phyloP scores from a whole-genome alignment of 2,888 invertebrate species.

The Tetragonisca angustula region DNA sequence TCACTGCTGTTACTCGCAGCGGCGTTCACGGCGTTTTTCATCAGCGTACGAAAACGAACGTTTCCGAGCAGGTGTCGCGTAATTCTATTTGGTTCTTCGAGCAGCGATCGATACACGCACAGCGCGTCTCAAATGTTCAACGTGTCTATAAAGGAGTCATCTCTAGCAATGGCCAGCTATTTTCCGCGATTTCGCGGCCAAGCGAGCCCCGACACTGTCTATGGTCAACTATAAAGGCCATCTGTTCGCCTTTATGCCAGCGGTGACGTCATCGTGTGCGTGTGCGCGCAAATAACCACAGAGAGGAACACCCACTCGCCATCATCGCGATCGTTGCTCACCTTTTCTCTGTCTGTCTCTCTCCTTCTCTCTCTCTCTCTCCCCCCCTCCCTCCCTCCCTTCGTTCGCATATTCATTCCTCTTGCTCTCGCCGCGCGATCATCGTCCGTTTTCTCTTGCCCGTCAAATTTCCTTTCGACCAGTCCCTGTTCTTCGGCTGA shows the following conservation, averaged over 20 bases:
- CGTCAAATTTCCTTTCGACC: conserved; percentile 37
- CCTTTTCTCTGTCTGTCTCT: conserved; percentile 12
- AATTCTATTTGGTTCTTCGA: background rate
- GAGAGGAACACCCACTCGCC: conserved; percentile 65
- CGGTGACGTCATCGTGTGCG: conserved; percentile 66
- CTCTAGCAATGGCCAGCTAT: conserved; percentile 61
- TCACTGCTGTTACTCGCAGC: background rate
- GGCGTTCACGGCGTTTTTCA: background rate
- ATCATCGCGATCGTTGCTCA: conserved; percentile 45
- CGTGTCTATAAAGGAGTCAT: background rate
- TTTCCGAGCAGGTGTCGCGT: background rate
- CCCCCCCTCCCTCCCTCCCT: background rate
- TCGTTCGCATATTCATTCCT: conserved; percentile 15
- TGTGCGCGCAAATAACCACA: conserved; percentile 72
- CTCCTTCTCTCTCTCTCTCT: too few relatives aligned
- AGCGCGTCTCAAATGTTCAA: background rate
- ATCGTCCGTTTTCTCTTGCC: conserved; percentile 1
- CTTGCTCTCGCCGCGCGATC: background rate
- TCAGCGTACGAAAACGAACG: background rate
- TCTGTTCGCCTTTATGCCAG: conserved; percentile 76
- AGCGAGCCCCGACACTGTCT: conserved; percentile 50
- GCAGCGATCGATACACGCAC: background rate
- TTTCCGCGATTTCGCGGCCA: conserved; percentile 62
- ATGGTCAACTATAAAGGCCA: conserved; percentile 78
- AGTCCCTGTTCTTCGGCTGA: conserved; percentile 32